Conservation (phyloP, 2,797 vertebrate species). For the Natrix natrix region DNA sequence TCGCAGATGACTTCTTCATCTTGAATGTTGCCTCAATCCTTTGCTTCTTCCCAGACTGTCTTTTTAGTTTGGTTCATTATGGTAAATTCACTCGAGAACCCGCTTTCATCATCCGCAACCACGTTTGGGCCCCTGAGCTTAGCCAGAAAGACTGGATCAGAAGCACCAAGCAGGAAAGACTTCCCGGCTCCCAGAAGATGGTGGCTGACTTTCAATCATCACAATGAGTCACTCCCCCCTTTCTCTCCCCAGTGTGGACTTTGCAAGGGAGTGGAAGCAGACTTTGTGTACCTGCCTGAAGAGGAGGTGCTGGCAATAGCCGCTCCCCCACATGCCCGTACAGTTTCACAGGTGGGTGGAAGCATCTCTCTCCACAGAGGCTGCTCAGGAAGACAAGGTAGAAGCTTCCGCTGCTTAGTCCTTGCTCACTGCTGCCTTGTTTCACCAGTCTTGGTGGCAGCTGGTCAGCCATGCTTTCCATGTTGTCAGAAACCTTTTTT, state of each 20-base stretch:
- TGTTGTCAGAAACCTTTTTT: background rate
- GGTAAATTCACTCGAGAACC: background rate
- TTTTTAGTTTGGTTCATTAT: background rate
- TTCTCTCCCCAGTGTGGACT: background rate
- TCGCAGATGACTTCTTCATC: background rate
- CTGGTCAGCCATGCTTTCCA: background rate
- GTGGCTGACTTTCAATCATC: background rate
- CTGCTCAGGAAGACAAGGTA: background rate
- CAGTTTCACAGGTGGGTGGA: background rate
- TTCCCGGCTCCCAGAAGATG: background rate
- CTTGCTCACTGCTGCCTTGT: background rate
- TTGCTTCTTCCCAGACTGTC: background rate
- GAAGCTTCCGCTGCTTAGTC: background rate
- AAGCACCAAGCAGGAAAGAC: background rate
- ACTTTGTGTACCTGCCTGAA: background rate
- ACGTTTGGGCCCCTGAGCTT: background rate
- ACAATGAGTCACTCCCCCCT: background rate
- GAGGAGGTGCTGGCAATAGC: background rate
- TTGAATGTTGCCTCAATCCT: background rate
- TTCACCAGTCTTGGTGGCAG: background rate
- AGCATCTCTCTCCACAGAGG: background rate
- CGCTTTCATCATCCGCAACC: background rate
- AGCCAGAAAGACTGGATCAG: background rate
- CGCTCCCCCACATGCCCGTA: fast-evolving
- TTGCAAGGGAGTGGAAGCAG: background rate